Evolutionary conservation across 2,113 vertebrate genomes (phyloP).

Genomic region (Phyllopteryx taeniolatus): DNA sequence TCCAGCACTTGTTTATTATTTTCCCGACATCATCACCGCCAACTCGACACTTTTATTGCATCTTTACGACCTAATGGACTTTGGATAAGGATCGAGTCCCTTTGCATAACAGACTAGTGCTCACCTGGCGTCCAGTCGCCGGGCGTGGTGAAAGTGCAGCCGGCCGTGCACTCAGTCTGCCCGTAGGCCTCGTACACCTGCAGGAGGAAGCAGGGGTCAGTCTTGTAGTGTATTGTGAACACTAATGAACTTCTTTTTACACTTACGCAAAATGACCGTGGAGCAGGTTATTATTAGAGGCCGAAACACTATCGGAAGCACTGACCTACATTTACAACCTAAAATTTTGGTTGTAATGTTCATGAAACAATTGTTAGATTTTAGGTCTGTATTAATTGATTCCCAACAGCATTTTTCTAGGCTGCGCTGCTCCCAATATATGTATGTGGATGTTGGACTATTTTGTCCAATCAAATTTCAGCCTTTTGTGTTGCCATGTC

Average conservation of each 20-base stretch:
- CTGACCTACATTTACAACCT: background rate
- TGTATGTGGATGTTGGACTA: too few relatives aligned
- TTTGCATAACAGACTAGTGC: background rate
- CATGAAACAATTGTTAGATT: too few relatives aligned
- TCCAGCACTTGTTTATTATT: background rate
- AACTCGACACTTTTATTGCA: background rate
- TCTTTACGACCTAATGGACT: background rate
- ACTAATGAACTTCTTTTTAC: background rate
- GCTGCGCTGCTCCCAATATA: too few relatives aligned
- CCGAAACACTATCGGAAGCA: background rate
- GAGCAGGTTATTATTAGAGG: background rate
- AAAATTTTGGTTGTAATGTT: background rate
- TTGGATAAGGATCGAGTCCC: background rate
- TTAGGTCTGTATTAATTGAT: too few relatives aligned
- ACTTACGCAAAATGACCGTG: background rate
- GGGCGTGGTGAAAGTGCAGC: conserved; percentile 94
- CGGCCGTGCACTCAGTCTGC: conserved; percentile 97
- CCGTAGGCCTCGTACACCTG: conserved; percentile 98
- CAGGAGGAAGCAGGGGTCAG: background rate
- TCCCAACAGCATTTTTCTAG: too few relatives aligned
- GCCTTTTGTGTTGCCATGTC: too few relatives aligned
- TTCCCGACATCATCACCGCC: background rate
- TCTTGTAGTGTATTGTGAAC: background rate
- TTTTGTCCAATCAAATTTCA: too few relatives aligned
- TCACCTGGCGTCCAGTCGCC: conserved; percentile 98